phyloP scores from a whole-genome alignment of 2,888 invertebrate species.

The Nomada fabriciana region DNA sequence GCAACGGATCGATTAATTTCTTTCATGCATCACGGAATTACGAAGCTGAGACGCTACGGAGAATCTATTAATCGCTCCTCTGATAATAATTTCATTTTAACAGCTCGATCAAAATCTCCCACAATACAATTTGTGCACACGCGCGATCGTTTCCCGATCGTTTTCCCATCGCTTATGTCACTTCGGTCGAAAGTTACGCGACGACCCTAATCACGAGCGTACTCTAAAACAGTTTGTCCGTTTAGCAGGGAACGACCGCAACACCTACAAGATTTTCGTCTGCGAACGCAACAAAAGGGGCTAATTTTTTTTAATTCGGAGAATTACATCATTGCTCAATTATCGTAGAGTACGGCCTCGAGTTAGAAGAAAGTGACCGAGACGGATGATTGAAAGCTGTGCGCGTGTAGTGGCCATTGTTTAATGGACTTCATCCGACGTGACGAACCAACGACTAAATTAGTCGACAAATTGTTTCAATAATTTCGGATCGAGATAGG shows the following conservation, averaged over 20 bases:
- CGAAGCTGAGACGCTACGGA: constrained; percentile 3
- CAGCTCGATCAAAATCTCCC: constrained; percentile 3
- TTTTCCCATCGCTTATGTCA: constrained; percentile 7
- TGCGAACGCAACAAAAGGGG: constrained; percentile 18
- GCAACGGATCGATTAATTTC: constrained; percentile 54
- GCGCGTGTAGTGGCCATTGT: constrained; percentile 46
- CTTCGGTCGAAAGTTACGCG: constrained; percentile 5
- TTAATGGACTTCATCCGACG: constrained; percentile 11
- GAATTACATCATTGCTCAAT: constrained; percentile 55
- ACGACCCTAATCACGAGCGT: neutral
- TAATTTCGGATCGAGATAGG: neutral
- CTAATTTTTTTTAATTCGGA: constrained; percentile 44
- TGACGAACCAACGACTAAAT: neutral
- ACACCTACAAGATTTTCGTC: constrained; percentile 11
- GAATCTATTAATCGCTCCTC: neutral
- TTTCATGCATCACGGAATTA: constrained; percentile 15
- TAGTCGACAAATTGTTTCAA: neutral
- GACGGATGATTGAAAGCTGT: constrained; percentile 26
- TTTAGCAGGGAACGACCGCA: neutral
- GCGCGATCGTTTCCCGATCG: constrained; percentile 1
- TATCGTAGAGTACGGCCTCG: constrained; percentile 26
- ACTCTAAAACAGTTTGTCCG: neutral
- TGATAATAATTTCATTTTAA: neutral
- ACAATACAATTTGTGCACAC: neutral
- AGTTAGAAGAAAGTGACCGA: constrained; percentile 55